A percentile compares a stretch with the other conserved stretches of the same genome.
phyloP scores from a whole-genome alignment of 2,797 vertebrate genomes.

The Helarctos malayanus region DNA sequence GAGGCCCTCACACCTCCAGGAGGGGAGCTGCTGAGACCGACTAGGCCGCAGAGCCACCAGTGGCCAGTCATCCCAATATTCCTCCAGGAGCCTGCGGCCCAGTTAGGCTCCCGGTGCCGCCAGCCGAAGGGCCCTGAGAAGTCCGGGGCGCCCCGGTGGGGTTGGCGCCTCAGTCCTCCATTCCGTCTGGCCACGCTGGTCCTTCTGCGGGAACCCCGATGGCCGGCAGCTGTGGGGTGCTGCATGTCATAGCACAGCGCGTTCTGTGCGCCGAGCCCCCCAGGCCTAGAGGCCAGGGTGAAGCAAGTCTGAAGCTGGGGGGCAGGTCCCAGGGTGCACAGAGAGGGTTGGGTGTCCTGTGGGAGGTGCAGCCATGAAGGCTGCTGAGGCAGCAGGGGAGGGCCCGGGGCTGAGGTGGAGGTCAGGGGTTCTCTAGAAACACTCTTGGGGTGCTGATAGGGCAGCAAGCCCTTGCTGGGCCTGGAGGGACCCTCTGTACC shows the following conservation, averaged over 20 bases:
- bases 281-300: neutral
- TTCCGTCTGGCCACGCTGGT: accelerated
- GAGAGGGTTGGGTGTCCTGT: neutral
- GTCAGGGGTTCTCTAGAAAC: neutral
- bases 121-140: neutral
- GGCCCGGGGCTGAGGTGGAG: neutral
- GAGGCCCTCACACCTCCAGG: neutral
- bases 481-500: neutral
- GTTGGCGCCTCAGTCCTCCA: accelerated
- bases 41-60: neutral
- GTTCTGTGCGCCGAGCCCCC: too few relatives aligned
- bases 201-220: too few relatives aligned
- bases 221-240: accelerated
- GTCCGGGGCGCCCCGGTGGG: accelerated
- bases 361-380: neutral
- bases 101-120: neutral
- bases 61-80: neutral
- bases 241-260: too few relatives aligned
- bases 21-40: neutral
- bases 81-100: neutral
- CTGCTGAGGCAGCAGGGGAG: neutral
- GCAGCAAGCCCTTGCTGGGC: neutral
- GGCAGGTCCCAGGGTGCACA: neutral
- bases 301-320: neutral
- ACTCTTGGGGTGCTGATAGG: neutral